Conservation (phyloP, 2,113 vertebrate species). For the Menura novaehollandiae region DNA sequence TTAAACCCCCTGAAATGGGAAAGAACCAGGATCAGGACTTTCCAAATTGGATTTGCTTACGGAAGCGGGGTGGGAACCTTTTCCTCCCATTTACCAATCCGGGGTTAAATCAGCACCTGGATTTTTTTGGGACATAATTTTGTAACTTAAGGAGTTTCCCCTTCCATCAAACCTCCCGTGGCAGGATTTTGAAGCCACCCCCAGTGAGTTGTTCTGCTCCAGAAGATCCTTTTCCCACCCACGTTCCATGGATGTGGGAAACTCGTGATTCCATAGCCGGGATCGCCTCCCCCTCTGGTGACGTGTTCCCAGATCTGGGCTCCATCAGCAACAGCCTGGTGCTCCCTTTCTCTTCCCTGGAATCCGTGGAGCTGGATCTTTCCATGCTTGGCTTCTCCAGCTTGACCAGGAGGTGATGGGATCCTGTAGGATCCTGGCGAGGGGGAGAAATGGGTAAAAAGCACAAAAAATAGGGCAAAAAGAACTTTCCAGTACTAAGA, state of each 20-base stretch:
- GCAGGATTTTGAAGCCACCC: background rate
- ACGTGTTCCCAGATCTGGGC: background rate
- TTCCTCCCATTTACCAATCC: background rate
- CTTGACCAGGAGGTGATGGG: background rate
- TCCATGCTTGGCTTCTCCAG: background rate
- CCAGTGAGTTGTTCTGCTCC: background rate
- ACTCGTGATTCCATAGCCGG: background rate
- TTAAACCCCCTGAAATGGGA: background rate
- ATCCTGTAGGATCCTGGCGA: background rate
- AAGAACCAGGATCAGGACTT: background rate
- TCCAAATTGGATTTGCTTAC: fast-evolving
- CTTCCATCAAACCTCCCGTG: background rate
- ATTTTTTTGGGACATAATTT: background rate
- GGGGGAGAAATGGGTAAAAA: background rate
- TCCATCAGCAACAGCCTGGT: background rate
- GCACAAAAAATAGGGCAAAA: background rate
- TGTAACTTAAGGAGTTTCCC: background rate
- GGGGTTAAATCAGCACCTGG: background rate
- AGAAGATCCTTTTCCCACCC: background rate
- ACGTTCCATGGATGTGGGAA: background rate
- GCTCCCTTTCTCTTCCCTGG: background rate
- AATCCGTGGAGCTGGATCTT: background rate
- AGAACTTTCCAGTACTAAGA: background rate
- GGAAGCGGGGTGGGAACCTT: background rate
- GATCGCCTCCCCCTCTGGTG: background rate